A percentile compares a stretch with the other conserved stretches of the same genome.
Conservation (phyloP, 2,888 invertebrate genomes). For the Drosophila gaucha region DNA sequence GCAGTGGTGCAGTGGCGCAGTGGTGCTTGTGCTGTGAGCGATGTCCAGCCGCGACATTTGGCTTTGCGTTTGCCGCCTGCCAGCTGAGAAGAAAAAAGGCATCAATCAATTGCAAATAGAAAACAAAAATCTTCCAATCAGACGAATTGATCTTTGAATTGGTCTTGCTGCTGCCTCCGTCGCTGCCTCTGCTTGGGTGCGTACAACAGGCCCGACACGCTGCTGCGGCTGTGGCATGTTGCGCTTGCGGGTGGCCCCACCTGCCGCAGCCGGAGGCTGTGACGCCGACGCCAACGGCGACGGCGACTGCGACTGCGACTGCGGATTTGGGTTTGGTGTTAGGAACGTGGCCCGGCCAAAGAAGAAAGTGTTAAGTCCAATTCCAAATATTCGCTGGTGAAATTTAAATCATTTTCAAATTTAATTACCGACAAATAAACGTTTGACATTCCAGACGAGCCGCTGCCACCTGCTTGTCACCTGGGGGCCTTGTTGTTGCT, state of each 20-base stretch:
- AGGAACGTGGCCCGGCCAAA: constrained; percentile 28
- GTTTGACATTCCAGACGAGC: constrained; percentile 72
- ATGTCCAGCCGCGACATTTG: constrained; percentile 57
- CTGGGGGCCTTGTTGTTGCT: constrained; percentile 36
- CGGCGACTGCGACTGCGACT: neutral
- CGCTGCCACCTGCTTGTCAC: constrained; percentile 54
- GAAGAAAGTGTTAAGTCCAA: constrained; percentile 79
- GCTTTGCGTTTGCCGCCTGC: constrained; percentile 47
- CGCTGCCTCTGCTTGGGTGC: constrained; percentile 7
- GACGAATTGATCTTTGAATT: constrained; percentile 63
- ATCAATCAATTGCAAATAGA: constrained; percentile 76
- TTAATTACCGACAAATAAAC: constrained; percentile 77
- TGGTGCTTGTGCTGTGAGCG: constrained; percentile 5
- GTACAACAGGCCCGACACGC: neutral
- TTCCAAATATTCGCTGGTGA: constrained; percentile 75
- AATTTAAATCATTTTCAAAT: constrained; percentile 80
- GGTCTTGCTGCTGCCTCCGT: constrained; percentile 29
- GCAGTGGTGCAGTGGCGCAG: neutral
- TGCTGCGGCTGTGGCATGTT: constrained; percentile 5
- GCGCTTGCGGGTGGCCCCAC: constrained; percentile 66
- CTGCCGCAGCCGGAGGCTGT: constrained; percentile 17
- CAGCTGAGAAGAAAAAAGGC: constrained; percentile 37
- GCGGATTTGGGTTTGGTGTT: constrained; percentile 23
- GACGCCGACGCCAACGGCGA: neutral
- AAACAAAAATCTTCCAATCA: constrained; percentile 74